Conservation (phyloP, 2,797 vertebrate species). For the Cuculus canorus region DNA sequence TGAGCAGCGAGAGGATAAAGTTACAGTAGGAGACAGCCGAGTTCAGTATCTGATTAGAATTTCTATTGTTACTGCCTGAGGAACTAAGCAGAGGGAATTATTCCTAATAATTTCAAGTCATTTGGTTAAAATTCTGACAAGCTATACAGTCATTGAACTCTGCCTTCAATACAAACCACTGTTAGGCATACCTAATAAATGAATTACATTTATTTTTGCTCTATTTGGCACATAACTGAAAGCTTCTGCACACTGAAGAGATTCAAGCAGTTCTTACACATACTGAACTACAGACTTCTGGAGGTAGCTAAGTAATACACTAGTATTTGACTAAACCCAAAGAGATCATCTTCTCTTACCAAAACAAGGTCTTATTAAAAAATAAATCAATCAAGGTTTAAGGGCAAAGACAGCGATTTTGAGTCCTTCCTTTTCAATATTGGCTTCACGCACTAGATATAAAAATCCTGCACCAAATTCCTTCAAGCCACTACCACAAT, state of each 20-base stretch:
- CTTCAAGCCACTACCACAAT: background rate
- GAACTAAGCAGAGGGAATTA: background rate
- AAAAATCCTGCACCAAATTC: background rate
- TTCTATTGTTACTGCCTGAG: background rate
- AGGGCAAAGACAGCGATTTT: background rate
- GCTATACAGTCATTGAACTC: background rate
- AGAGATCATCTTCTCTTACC: background rate
- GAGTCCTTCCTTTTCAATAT: background rate
- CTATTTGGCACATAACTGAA: background rate
- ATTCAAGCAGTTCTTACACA: background rate
- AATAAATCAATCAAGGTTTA: background rate
- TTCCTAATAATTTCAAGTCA: background rate
- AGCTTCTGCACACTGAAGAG: background rate
- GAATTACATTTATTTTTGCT: background rate
- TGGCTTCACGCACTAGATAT: background rate
- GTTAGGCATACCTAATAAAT: background rate
- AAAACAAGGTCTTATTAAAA: background rate
- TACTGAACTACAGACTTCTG: background rate
- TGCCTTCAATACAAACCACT: background rate
- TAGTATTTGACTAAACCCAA: background rate
- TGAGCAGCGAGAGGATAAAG: background rate
- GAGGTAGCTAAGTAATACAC: background rate
- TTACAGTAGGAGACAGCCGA: background rate
- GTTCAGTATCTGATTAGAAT: background rate
- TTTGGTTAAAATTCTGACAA: conserved; percentile 7